Base-by-base conservation (phyloP, 2,113 vertebrate species). In the Mus musculus region DNA sequence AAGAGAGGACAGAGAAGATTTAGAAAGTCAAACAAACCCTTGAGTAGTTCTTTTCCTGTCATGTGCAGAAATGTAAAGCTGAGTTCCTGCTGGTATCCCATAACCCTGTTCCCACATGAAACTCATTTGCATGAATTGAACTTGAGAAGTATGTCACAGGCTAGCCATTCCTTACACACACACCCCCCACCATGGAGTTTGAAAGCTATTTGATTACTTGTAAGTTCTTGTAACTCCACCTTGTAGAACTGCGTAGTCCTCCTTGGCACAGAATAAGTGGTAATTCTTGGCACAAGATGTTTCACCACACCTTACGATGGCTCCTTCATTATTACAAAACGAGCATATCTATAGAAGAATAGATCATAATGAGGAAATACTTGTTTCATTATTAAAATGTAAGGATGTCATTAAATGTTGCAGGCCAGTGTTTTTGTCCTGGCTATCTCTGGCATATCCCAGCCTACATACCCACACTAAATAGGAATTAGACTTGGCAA, bases 181-280 rank as follows among this genome's bases (percentile, higher is more conserved):
- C 67, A 69, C 28, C 67, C 28, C 11, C 69, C 69, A 36, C 69
- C 33, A 71, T 71, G 5, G 14, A 71, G 69, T 36, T 36, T 71
- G 1, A 71, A 71, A 69, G 93, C 3, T 3, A 33, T 22, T 36
- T 12, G 20, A 56, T 71, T 93, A 85, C 94, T 97, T 97, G 91
- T 98, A 99, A 96, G 85, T 42, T 84, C 98, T 98, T 6, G 59
- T 33, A 2, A 0, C 5, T 94, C 89, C 71, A 0, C 72, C 96
- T 77, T 98, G 92, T 75, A 97, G 93, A 8, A 97, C 84, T 0
- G 98, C 98, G 0, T 97, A 67, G 1, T 98, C 98, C 0, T 94
- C 92, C 88, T 97, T 97, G 0, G 98, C 98, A 59, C 98, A 99
- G 96, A 98, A 98, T 96, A 97, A 99, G 97, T 99, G 99, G 78